Evolutionary conservation across 1,140 invertebrate species (phyloP).

Genomic region (Drosophila paulistorum): DNA sequence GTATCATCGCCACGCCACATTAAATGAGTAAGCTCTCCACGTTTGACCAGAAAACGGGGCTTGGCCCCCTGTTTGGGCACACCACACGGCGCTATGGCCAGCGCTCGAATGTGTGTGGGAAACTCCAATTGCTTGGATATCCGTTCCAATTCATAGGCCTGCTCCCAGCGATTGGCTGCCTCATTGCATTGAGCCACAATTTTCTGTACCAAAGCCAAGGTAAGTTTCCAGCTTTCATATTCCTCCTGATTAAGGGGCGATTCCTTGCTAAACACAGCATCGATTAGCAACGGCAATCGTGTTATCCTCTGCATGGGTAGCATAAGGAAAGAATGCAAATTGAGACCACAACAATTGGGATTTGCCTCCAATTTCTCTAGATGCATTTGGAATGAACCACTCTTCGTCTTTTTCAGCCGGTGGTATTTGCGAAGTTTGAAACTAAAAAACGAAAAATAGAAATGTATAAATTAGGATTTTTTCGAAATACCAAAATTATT

Average conservation of each 20-base stretch:
- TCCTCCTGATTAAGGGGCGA: conserved; percentile 86
- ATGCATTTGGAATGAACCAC: conserved; percentile 88
- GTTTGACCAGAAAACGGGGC: conserved; percentile 91
- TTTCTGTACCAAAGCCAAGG: conserved; percentile 91
- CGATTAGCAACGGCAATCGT: conserved; percentile 94
- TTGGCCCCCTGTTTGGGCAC: conserved; percentile 77
- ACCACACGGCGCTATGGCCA: conserved; percentile 88
- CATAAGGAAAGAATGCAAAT: conserved; percentile 96
- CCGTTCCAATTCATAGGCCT: conserved; percentile 91
- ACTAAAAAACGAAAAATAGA: too few species aligned
- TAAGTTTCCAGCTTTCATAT: conserved; percentile 90
- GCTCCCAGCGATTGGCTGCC: conserved; percentile 92
- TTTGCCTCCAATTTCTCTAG: conserved; percentile 90
- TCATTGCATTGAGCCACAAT: conserved; percentile 96
- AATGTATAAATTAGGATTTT: too few species aligned
- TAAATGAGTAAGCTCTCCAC: conserved; percentile 91
- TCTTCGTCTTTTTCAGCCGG: conserved; percentile 88
- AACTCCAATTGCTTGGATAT: conserved; percentile 88
- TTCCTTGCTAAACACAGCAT: conserved; percentile 94
- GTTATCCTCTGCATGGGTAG: conserved; percentile 99
- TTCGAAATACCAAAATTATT: too few species aligned
- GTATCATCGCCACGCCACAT: conserved; percentile 88
- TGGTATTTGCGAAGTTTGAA: too few species aligned
- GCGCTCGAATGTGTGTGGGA: conserved; percentile 85
- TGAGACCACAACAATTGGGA: conserved; percentile 90